These are phyloP conservation scores for Hypanus sabinus DNA, from an alignment of 2,113 vertebrate species.

Conservation along the genomic window DNA sequence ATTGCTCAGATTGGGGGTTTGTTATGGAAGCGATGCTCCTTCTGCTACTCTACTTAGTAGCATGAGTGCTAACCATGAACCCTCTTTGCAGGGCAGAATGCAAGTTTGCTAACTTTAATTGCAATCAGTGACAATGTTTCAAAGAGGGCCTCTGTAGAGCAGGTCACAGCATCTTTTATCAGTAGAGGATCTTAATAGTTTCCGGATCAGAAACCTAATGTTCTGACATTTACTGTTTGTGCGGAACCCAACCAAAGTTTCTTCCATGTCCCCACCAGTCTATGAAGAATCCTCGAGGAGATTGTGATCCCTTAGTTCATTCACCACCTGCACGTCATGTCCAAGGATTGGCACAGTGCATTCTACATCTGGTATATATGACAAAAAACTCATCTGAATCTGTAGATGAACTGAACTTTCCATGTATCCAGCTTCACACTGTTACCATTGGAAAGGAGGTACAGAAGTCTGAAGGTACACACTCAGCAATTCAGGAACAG, in stretches of 20 bases:
- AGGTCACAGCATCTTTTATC: not conserved
- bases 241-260: not conserved
- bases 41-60: too few species aligned
- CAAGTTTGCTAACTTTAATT: too few species aligned
- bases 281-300: not conserved
- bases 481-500: too few species aligned
- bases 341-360: not conserved
- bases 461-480: too few species aligned
- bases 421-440: too few species aligned
- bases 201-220: not conserved
- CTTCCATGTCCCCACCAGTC: not conserved
- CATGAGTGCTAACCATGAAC: too few species aligned
- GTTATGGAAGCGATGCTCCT: too few species aligned
- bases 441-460: too few species aligned
- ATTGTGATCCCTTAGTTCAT: not conserved
- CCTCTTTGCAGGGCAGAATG: too few species aligned
- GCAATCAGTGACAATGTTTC: not conserved
- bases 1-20: too few species aligned
- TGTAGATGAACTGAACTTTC: not conserved
- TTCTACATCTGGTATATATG: too few species aligned
- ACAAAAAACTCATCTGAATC: not conserved
- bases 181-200: not conserved
- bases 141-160: not conserved
- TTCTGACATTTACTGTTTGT: too few species aligned
- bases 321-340: not conserved